These are phyloP conservation scores for Trachelus iudaicus DNA, from an alignment of 2,888 invertebrate species.

Conservation along the genomic window DNA sequence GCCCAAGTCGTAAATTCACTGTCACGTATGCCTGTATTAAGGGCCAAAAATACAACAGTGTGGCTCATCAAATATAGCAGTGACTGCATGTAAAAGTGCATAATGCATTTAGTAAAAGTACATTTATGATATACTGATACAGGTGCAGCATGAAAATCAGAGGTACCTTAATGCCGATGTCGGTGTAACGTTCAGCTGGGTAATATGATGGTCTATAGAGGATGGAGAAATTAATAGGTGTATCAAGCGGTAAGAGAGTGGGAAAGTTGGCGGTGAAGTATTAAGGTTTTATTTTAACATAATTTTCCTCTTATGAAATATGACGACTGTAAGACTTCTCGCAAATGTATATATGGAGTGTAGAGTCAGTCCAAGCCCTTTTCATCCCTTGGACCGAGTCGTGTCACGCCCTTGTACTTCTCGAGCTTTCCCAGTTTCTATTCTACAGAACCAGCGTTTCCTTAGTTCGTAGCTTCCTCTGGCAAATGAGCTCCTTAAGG, in stretches of 20 bases:
- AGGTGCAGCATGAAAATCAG: not conserved
- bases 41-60: not conserved
- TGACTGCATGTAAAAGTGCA: not conserved
- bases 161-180: not conserved
- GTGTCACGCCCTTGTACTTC: slow-evolving; percentile 23
- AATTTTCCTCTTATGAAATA: slow-evolving; percentile 25
- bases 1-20: not conserved
- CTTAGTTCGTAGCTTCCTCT: slow-evolving; percentile 14
- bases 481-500: slow-evolving; percentile 20
- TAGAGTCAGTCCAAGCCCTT: slow-evolving; percentile 22
- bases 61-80: not conserved
- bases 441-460: not conserved
- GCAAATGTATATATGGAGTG: slow-evolving; percentile 16
- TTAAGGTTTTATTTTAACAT: slow-evolving; percentile 31
- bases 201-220: not conserved
- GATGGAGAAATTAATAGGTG: not conserved
- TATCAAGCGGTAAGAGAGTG: not conserved
- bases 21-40: not conserved
- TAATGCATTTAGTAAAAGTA: not conserved
- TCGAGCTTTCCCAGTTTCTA: not conserved
- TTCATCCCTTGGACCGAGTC: slow-evolving; percentile 21
- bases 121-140: not conserved
- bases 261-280: slow-evolving; percentile 23
- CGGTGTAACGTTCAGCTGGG: not conserved
- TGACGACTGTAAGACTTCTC: slow-evolving; percentile 23